Percentiles rank a stretch among this genome's conserved stretches.
Evolutionary conservation across 2,888 invertebrate genomes (phyloP).

Genomic region (Myopa tessellatipennis): DNA sequence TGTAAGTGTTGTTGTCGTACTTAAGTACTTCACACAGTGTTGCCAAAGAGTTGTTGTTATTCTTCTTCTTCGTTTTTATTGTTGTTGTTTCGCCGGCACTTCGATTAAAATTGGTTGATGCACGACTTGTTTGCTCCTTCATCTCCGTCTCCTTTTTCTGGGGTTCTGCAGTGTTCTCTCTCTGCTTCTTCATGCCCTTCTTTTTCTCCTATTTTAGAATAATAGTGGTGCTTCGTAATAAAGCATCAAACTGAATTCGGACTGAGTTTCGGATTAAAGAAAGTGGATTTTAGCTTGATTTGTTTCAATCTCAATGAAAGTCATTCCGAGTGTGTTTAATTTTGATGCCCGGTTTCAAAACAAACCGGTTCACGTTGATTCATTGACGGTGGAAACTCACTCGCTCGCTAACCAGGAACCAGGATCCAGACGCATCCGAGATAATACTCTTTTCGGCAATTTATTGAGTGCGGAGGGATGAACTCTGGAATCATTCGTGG

Average conservation of each 20-base stretch:
- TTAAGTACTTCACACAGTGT: background rate
- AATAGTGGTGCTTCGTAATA: too few relatives aligned
- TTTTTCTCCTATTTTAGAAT: background rate
- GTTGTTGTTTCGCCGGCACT: conserved; percentile 13
- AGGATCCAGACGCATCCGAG: background rate
- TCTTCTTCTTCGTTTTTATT: conserved; percentile 5
- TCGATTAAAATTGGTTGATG: conserved; percentile 26
- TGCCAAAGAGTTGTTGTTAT: background rate
- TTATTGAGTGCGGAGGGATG: background rate
- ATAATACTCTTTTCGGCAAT: too few relatives aligned
- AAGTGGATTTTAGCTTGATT: too few relatives aligned
- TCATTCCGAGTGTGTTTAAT: too few relatives aligned
- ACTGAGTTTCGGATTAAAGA: too few relatives aligned
- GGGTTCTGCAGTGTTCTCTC: background rate
- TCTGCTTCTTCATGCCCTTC: background rate
- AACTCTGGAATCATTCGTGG: background rate
- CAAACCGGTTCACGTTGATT: conserved; percentile 51
- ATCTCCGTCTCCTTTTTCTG: background rate
- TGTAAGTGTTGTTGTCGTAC: background rate
- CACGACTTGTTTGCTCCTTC: background rate
- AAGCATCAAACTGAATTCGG: too few relatives aligned
- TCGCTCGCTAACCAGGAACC: background rate
- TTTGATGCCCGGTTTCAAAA: too few relatives aligned
- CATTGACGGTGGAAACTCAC: conserved; percentile 55
- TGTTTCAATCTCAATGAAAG: too few relatives aligned